Base-by-base conservation (phyloP, 2,888 invertebrate species). In the Atherix ibis region DNA sequence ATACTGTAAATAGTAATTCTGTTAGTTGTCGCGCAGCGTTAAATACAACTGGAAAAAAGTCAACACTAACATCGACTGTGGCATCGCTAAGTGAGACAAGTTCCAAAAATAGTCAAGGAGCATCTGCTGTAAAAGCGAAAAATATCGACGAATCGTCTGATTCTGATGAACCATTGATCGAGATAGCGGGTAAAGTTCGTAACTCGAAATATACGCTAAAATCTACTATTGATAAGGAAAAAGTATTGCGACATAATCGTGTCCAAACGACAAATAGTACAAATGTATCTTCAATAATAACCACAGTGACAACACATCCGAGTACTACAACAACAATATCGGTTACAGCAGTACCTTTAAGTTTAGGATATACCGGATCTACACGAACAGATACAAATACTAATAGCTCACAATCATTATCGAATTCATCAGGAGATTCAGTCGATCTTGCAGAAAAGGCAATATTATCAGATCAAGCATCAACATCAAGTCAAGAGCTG, bases 131-230 rank as follows among this genome's bases (percentile, higher is more conserved):
- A 12, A 36, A 31, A 31, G 13, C 6, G 12, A 36, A 31, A 31
- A 48, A 48, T 35, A 45, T 46, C 46, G 72, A 73, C 51, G 81
- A 81, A 47, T 73, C 73, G 37, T 82, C 82, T 32, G 84, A 84
- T 51, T 76, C 76, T 43, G 84, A 84, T 54, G 83, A 84, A 59
- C 82, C 82, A 36, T 63, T 83, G 38, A 78, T 79, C 43, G 76
- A 76, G 49, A 64, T 71, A 32, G 67, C 68, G 12, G 73, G 76
- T 46, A 57, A 81, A 63, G 71, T 77, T 58, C 64, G 79, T 33
- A 55, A 50, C 36, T 56, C 56, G 1, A 58, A 58, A 44, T 26
- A 17, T 18, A 14, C 36, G 32, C 16, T 40, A 29, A 18, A 43
- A 15, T 38, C 36, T 30, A 18, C 32, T 6, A 26, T 13, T 12